Evolutionary conservation across 2,888 invertebrate genomes (phyloP), one percentile per base, ranked within the genome.

Genomic region (Amaurobius ferox): DNA sequence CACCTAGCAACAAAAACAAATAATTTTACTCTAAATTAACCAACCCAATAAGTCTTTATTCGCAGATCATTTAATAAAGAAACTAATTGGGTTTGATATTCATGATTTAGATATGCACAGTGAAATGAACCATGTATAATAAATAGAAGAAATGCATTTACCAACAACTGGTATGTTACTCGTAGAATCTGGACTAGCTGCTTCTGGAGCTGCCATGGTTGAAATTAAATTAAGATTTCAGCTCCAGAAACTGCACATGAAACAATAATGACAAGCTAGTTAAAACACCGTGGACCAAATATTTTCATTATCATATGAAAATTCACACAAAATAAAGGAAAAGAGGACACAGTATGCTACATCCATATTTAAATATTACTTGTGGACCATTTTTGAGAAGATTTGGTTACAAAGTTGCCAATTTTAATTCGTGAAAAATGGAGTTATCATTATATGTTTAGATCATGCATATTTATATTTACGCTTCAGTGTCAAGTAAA

Each of bases 181-280:
- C n/a, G n/a, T n/a, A 19, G 77, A 61, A 66, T 85, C 83, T 11
- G 83, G 77, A 85, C 83, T 85, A 26, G 77, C 66, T 23, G 77
- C 77, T 66, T 85, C 83, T 28, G 76, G 62, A 35, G 83, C 77
- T 72, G 83, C 83, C 83, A 85, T 85, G 66, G 26, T 77, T n/a
- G 39, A 48, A 68, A 19, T 44, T 32, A 76, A 67, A 64, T 64
- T 29, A 64, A 64, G 3, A 64, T 64, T 64, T 29, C 16, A n/a
- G 23, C 55, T 55, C 23, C 23, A 19, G 55, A 55, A 55, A 23
- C 23, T 23, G 5, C 19, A 55, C 5, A 1, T 23, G 19, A 55
- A 55, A 55, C 23, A 55, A 55, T 55, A 23, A 55, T 11, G 19
- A 23, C 5, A 5, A 55, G 23, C 7, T 44, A 44, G 16, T 5